phyloP scores from a whole-genome alignment of 2,113 vertebrate species.

The Tachysurus fulvidraco region DNA sequence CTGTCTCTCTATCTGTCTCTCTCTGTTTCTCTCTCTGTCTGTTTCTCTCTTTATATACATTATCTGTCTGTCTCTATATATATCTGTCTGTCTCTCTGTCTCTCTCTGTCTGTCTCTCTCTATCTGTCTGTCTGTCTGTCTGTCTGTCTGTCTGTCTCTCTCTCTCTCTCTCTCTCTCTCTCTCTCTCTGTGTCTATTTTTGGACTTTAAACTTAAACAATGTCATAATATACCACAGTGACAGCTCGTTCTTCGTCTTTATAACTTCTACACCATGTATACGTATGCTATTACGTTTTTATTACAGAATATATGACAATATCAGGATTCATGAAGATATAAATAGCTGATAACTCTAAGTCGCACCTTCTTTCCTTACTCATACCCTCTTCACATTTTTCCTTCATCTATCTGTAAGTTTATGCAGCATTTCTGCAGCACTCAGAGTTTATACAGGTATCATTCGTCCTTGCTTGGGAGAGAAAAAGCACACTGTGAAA shows the following conservation, averaged over 20 bases:
- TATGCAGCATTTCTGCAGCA: neutral
- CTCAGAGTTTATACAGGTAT: neutral
- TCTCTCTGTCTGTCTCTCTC: no score
- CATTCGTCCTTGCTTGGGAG: neutral
- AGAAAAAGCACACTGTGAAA: constrained; percentile 33
- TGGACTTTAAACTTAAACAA: constrained; percentile 38
- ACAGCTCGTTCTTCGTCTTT: neutral
- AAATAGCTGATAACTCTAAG: neutral
- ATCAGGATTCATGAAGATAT: neutral
- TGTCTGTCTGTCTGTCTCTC: no score
- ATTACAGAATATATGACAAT: neutral
- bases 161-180: neutral
- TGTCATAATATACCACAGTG: neutral
- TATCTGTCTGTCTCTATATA: no score
- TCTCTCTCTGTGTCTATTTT: constrained; percentile 30
- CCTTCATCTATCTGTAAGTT: neutral
- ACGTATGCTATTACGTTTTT: neutral
- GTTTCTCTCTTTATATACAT: no score
- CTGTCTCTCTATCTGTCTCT: neutral
- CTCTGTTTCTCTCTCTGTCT: no score
- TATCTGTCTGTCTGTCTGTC: no score
- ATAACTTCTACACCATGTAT: neutral
- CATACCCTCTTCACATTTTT: neutral
- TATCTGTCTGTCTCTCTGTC: no score
- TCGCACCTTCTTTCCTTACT: neutral